Conservation (phyloP, 2,888 invertebrate species). For the Pherbina coryleti region DNA sequence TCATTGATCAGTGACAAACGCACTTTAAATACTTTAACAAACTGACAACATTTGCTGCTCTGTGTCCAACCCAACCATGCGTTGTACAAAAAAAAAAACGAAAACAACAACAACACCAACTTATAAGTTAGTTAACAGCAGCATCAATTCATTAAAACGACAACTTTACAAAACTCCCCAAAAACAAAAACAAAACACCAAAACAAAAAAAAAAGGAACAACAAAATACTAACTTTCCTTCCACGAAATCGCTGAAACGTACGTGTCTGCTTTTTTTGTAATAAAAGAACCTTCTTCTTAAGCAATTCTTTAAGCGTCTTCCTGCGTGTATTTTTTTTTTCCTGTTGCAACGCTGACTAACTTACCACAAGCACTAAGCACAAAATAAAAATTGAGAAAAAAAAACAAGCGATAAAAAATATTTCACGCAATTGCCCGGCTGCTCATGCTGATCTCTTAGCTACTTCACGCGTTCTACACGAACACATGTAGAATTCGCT, state of each 20-base stretch:
- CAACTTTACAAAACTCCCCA: conserved; percentile 66
- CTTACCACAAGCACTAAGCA: background rate
- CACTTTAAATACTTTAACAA: conserved; percentile 38
- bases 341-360: background rate
- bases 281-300: background rate
- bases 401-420: conserved; percentile 23
- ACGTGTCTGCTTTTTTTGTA: conserved; percentile 32
- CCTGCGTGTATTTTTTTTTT: background rate
- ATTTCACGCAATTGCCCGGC: conserved; percentile 46
- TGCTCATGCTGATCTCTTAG: background rate
- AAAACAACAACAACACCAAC: conserved; percentile 38
- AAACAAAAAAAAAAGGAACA: conserved; percentile 12
- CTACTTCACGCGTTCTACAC: background rate
- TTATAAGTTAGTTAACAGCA: conserved; percentile 60
- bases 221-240: conserved; percentile 48
- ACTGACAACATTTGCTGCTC: conserved; percentile 38
- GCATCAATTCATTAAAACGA: conserved; percentile 68
- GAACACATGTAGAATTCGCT: background rate
- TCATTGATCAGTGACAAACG: conserved; percentile 45
- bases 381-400: background rate
- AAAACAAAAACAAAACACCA: conserved; percentile 53
- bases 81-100: background rate
- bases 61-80: background rate
- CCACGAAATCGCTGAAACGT: conserved; percentile 64
- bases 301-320: background rate